phyloP scores from a whole-genome alignment of 2,797 vertebrate genomes.

The Falco cherrug region DNA sequence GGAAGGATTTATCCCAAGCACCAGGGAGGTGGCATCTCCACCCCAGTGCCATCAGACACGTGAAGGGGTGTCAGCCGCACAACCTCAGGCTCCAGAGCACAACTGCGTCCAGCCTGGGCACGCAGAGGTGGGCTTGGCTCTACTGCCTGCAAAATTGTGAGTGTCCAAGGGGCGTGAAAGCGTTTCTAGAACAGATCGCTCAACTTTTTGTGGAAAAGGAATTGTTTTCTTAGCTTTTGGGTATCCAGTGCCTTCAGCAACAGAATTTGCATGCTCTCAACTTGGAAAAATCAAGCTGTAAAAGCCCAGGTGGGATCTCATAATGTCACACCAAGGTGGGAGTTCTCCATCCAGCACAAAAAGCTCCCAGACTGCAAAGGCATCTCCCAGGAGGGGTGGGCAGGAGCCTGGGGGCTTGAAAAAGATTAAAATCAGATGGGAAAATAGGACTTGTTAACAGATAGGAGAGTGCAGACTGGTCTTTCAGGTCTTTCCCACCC shows the following conservation, averaged over 20 bases:
- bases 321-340: neutral
- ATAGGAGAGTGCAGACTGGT: neutral
- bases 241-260: neutral
- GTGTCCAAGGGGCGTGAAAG: neutral
- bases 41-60: fast-evolving
- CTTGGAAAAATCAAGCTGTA: neutral
- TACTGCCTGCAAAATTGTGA: neutral
- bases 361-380: neutral
- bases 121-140: neutral
- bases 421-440: neutral
- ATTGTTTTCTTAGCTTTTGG: neutral
- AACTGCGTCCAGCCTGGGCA: neutral
- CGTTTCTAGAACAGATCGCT: neutral
- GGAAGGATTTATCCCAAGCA: neutral
- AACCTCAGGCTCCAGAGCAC: neutral
- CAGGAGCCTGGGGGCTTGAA: neutral
- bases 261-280: neutral
- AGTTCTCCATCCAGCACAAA: neutral
- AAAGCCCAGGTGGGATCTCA: neutral
- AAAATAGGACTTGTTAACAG: neutral
- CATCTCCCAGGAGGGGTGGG: neutral
- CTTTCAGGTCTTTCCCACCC: neutral
- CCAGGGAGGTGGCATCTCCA: neutral
- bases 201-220: neutral
- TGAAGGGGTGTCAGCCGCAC: neutral